Evolutionary conservation across 2,113 vertebrate genomes (phyloP).

Genomic region (Elachura formosa): DNA sequence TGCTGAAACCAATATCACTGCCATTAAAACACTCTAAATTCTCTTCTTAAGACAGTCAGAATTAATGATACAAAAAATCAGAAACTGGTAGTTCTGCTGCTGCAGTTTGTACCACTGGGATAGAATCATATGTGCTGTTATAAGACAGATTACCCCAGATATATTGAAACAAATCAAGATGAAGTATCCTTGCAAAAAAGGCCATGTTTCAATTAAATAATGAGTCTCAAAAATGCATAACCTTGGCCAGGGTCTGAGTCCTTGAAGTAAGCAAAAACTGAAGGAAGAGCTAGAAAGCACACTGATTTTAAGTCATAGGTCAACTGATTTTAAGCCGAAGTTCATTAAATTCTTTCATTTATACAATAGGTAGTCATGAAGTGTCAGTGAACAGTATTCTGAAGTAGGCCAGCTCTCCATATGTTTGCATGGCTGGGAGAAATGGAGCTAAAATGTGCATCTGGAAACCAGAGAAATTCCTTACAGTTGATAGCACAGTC

Average conservation of each 20-base stretch:
- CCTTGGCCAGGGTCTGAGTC: not conserved
- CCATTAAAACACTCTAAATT: not conserved
- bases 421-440: not conserved
- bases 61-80: not conserved
- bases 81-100: not conserved
- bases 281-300: not conserved
- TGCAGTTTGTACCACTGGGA: not conserved
- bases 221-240: accelerated
- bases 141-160: not conserved
- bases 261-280: not conserved
- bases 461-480: not conserved
- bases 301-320: not conserved
- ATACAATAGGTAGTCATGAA: not conserved
- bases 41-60: not conserved
- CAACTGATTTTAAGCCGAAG: not conserved
- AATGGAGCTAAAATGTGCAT: not conserved
- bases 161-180: not conserved
- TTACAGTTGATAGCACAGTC: not conserved
- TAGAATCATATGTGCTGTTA: not conserved
- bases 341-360: not conserved
- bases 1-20: not conserved
- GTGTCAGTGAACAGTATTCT: not conserved
- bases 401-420: not conserved
- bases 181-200: not conserved
- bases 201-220: not conserved